A percentile compares a stretch with the other conserved stretches of the same genome.
These are phyloP conservation scores for Erythrolamprus reginae DNA, from an alignment of 2,113 vertebrate genomes.

Conservation along the genomic window DNA sequence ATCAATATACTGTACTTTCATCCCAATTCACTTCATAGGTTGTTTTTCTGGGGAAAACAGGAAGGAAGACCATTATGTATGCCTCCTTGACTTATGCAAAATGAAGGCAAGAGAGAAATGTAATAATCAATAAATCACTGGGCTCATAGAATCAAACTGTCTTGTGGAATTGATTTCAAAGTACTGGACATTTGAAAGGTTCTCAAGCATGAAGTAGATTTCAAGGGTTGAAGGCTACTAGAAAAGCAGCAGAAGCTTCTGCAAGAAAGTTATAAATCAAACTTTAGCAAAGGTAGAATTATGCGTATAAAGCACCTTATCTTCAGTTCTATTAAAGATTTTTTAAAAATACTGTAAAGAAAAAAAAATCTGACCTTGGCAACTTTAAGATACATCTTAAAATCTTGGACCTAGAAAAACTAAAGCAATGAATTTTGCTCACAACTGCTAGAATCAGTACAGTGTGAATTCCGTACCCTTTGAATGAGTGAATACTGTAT, in stretches of 20 bases:
- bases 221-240: neutral
- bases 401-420: neutral
- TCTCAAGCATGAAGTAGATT: neutral
- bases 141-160: neutral
- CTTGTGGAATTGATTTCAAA: neutral
- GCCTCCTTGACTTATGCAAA: neutral
- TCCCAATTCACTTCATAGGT: neutral
- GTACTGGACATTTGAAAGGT: neutral
- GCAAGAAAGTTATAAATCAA: neutral
- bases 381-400: neutral
- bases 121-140: neutral
- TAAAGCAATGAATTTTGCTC: neutral
- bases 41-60: neutral
- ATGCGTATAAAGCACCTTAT: neutral
- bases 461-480: neutral
- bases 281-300: neutral
- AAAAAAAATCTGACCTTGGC: neutral
- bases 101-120: neutral
- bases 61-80: neutral
- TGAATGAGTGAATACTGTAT: neutral
- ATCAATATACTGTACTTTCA: neutral
- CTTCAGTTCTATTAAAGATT: neutral
- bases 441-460: neutral
- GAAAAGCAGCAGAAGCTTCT: neutral
- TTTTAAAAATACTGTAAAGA: neutral